phyloP scores from a whole-genome alignment of 2,888 invertebrate species.

The Omphaloscelis lunosa region DNA sequence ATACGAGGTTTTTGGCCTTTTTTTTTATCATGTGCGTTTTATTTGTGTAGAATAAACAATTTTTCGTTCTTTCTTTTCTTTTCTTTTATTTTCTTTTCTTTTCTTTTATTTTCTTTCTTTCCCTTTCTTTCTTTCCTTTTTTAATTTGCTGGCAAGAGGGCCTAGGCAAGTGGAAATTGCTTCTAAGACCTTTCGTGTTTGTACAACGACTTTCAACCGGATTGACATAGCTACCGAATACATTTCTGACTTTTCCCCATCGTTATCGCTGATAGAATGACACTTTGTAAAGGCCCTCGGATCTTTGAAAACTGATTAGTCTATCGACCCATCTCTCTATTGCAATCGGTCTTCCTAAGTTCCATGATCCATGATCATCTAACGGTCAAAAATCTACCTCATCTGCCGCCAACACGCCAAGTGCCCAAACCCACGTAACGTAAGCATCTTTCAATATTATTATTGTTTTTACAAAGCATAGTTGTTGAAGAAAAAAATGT shows the following conservation, averaged over 20 bases:
- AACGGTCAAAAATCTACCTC: neutral
- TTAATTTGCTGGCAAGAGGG: neutral
- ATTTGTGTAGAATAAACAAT: too few relatives aligned
- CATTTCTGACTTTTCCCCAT: neutral
- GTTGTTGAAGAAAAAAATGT: neutral
- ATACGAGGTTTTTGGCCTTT: too few relatives aligned
- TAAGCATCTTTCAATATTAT: neutral
- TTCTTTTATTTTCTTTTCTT: too few relatives aligned
- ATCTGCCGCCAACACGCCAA: neutral
- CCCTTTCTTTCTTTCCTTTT: too few relatives aligned
- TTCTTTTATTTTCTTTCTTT: too few relatives aligned
- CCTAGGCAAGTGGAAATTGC: neutral
- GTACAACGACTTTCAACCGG: neutral
- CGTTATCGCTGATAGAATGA: neutral
- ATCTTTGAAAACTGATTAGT: neutral
- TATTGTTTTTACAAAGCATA: neutral
- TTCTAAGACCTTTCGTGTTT: neutral
- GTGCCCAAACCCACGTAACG: neutral
- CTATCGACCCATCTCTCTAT: neutral
- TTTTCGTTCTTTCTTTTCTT: too few relatives aligned
- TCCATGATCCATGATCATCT: neutral
- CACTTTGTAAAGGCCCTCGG: neutral
- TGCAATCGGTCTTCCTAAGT: neutral
- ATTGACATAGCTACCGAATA: neutral
- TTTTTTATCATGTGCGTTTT: too few relatives aligned